These are phyloP conservation scores for Syngnathus scovelli DNA, from an alignment of 2,113 vertebrate species.

Conservation along the genomic window DNA sequence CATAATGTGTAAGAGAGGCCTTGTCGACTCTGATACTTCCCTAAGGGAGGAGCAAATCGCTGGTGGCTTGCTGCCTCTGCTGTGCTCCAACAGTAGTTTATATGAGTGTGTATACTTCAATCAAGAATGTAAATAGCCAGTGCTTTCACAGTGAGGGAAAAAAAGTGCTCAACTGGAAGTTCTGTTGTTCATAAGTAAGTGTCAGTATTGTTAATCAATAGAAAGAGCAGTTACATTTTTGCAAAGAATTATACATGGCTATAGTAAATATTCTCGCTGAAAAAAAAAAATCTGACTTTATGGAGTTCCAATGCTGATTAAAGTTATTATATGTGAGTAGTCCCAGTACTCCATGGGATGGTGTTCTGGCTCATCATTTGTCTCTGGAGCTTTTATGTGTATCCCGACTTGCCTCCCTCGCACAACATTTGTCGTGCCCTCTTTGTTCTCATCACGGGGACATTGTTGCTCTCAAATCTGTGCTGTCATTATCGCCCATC, in stretches of 20 bases:
- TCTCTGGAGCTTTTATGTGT: not conserved
- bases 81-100: constrained; percentile 67
- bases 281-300: constrained; percentile 64
- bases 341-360: constrained; percentile 41
- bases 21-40: constrained; percentile 65
- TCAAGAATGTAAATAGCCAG: constrained; percentile 74
- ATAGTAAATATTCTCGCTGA: constrained; percentile 73
- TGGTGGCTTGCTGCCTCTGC: constrained; percentile 49
- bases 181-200: constrained; percentile 72
- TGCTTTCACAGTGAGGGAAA: constrained; percentile 67
- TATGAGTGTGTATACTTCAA: constrained; percentile 68
- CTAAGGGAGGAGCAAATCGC: constrained; percentile 55
- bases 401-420: constrained; percentile 13
- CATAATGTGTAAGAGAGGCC: constrained; percentile 71
- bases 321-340: constrained; percentile 73
- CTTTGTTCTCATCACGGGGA: constrained; percentile 57
- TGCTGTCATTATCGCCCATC: constrained; percentile 59
- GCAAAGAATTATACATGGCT: constrained; percentile 74
- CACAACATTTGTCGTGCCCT: constrained; percentile 29
- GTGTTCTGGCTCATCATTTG: constrained; percentile 35
- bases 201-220: constrained; percentile 75
- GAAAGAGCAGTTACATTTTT: constrained; percentile 69
- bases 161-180: constrained; percentile 66
- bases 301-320: constrained; percentile 71
- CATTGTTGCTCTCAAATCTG: constrained; percentile 54